These are phyloP conservation scores for Sminthurides aquaticus DNA, from an alignment of 2,888 invertebrate species.

Conservation along the genomic window DNA sequence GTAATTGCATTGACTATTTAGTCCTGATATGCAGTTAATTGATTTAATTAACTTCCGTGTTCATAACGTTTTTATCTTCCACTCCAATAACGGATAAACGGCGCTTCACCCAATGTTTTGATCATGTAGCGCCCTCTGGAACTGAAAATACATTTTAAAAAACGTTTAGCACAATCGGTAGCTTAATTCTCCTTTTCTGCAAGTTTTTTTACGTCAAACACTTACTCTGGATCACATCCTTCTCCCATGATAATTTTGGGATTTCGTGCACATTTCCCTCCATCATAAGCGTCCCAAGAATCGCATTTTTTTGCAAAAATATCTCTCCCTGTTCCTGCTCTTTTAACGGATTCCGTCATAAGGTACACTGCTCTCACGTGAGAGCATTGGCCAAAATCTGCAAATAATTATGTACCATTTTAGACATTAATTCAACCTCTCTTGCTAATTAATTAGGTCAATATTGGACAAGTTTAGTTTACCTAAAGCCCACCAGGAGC, in stretches of 20 bases:
- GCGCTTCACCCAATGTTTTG: background rate
- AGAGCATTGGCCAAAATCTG: slow-evolving; percentile 1
- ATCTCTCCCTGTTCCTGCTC: background rate
- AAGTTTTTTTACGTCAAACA: background rate
- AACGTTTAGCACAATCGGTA: background rate
- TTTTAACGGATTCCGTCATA: background rate
- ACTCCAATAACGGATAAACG: background rate
- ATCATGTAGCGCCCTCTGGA: background rate
- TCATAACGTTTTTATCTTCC: background rate
- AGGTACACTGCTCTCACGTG: background rate
- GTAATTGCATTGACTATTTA: background rate
- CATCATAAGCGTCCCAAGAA: background rate
- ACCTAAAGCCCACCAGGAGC: slow-evolving; percentile 1
- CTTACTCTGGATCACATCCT: background rate
- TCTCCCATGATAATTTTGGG: background rate
- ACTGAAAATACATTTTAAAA: background rate
- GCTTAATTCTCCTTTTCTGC: background rate
- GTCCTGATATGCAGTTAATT: background rate
- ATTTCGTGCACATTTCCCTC: background rate
- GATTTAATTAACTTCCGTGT: background rate
- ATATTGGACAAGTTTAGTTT: background rate
- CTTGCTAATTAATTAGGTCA: too few relatives aligned
- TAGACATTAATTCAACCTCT: too few relatives aligned
- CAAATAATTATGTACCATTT: background rate
- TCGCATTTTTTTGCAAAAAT: background rate